phyloP scores from a whole-genome alignment of 2,888 invertebrate genomes.

The Latrodectus hesperus region DNA sequence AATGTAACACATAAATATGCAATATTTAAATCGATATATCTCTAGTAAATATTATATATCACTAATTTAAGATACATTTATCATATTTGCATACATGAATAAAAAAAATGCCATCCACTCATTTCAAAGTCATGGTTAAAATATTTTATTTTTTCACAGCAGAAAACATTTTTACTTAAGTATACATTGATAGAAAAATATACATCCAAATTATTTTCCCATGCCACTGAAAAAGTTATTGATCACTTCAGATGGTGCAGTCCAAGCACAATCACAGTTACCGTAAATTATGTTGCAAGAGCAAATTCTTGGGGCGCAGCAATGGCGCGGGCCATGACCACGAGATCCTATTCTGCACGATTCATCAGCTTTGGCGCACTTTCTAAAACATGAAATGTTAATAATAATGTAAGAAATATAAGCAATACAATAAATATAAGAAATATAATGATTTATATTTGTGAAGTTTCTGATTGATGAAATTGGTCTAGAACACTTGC shows the following conservation, averaged over 20 bases:
- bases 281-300: not conserved
- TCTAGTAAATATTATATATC: no score
- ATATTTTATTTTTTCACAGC: no score
- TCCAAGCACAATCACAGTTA: not conserved
- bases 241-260: not conserved
- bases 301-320: not conserved
- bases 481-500: no score
- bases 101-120: no score
- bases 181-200: not conserved
- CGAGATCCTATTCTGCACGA: not conserved
- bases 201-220: not conserved
- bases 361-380: not conserved
- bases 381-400: not conserved
- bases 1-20: no score
- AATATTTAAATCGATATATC: no score
- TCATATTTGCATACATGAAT: not conserved
- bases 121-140: no score
- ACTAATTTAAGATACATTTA: not conserved
- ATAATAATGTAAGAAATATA: not conserved
- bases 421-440: no score
- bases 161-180: no score
- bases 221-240: not conserved
- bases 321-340: not conserved
- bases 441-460: no score
- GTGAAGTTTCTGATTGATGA: no score